Percentiles rank a stretch among this genome's conserved stretches.
Evolutionary conservation across 1,140 invertebrate species (phyloP).

Genomic region (Leguminivora glycinivorella): DNA sequence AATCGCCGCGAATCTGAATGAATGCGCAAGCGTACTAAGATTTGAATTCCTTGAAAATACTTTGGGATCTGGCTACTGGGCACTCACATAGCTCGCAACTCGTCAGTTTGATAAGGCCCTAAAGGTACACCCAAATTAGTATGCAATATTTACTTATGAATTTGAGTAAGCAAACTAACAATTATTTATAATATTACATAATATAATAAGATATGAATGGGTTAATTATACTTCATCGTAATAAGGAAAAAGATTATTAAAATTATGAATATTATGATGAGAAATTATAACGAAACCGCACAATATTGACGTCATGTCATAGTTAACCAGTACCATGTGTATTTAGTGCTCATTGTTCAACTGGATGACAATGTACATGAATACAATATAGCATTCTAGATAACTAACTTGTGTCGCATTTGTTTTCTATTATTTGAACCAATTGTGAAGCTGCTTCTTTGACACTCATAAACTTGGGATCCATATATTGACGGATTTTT

Average conservation of each 20-base stretch:
- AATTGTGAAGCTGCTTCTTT: constrained; percentile 92
- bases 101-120: too few relatives aligned
- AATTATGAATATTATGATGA: background rate
- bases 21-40: too few relatives aligned
- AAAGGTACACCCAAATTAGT: background rate
- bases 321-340: background rate
- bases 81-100: too few relatives aligned
- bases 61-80: too few relatives aligned
- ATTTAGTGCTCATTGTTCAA: constrained; percentile 6
- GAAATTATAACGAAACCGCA: background rate
- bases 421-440: constrained; percentile 84
- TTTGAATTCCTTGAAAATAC: too few relatives aligned
- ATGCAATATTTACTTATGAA: background rate
- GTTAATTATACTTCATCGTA: background rate
- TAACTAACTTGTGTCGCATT: constrained; percentile 56
- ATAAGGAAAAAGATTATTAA: background rate
- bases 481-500: constrained; percentile 94
- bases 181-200: background rate
- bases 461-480: constrained; percentile 95
- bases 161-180: background rate
- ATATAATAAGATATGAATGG: background rate
- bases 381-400: constrained; percentile 27
- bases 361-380: constrained; percentile 8
- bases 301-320: background rate
- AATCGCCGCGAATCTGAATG: too few relatives aligned